phyloP scores from a whole-genome alignment of 2,797 vertebrate species.

The Oreochromis grahami region DNA sequence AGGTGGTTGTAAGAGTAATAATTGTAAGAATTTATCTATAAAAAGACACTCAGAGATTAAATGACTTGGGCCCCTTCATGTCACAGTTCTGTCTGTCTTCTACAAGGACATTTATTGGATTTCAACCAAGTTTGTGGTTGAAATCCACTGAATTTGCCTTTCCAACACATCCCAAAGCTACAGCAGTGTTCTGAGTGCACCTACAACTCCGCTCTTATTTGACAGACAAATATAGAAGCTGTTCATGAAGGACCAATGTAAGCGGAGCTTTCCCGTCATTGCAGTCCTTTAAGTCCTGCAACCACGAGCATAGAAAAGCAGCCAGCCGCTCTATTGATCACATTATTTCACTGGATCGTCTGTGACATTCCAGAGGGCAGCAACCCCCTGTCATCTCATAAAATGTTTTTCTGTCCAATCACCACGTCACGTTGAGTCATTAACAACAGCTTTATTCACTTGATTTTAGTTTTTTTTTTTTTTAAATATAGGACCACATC shows the following conservation, averaged over 20 bases:
- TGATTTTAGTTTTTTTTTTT: not conserved
- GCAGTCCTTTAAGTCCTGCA: not conserved
- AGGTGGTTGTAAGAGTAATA: too few relatives aligned
- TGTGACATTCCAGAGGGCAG: slow-evolving; percentile 1
- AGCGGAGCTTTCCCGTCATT: not conserved
- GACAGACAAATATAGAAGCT: not conserved
- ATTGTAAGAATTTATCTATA: not conserved
- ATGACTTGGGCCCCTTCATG: not conserved
- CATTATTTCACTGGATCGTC: not conserved
- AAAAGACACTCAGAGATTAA: not conserved
- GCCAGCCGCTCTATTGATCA: not conserved
- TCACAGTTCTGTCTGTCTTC: not conserved
- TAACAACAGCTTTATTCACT: not conserved
- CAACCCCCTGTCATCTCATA: slow-evolving; percentile 12
- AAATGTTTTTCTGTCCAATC: not conserved
- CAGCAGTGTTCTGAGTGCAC: not conserved
- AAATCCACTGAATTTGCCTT: not conserved
- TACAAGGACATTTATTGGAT: not conserved
- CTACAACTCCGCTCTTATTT: not conserved
- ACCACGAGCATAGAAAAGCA: not conserved
- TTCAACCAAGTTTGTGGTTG: not conserved
- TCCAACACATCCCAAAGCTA: not conserved
- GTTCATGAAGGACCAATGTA: not conserved
- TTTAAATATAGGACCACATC: not conserved
- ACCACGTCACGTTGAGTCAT: not conserved